These are phyloP conservation scores for Protobothrops mucrosquamatus DNA, from an alignment of 2,113 vertebrate genomes.

Conservation along the genomic window DNA sequence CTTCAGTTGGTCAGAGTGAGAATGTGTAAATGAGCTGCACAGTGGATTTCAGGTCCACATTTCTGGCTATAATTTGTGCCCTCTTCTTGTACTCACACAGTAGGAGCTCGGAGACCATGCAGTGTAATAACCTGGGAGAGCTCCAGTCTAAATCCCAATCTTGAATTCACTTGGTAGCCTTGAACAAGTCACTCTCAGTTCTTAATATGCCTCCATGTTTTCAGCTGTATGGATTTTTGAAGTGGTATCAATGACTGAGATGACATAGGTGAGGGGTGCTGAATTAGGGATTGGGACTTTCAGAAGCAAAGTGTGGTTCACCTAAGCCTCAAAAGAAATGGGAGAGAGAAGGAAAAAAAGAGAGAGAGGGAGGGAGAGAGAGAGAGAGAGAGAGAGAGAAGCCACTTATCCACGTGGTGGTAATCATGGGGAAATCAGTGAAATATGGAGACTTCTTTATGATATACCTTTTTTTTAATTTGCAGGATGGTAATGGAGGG, in stretches of 20 bases:
- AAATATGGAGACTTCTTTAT: background rate
- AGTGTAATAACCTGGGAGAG: background rate
- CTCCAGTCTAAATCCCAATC: background rate
- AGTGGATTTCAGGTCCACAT: background rate
- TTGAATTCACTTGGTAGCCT: background rate
- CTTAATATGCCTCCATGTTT: background rate
- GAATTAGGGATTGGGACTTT: background rate
- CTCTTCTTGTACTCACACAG: background rate
- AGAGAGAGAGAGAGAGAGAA: background rate
- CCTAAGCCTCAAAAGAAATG: background rate
- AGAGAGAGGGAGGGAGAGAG: too few relatives aligned
- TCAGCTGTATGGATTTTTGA: background rate
- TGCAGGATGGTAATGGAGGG: background rate
- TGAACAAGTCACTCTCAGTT: background rate
- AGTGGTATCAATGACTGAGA: background rate
- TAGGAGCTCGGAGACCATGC: background rate
- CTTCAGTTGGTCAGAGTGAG: background rate
- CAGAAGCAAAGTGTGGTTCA: background rate
- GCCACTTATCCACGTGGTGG: background rate
- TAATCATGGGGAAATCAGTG: background rate
- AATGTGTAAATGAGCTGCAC: background rate
- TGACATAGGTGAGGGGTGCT: background rate
- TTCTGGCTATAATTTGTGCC: background rate
- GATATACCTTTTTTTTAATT: background rate
- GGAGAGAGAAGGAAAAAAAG: too few relatives aligned